Evolutionary conservation across 2,113 vertebrate genomes (phyloP).

Genomic region (Pluvianellus socialis): DNA sequence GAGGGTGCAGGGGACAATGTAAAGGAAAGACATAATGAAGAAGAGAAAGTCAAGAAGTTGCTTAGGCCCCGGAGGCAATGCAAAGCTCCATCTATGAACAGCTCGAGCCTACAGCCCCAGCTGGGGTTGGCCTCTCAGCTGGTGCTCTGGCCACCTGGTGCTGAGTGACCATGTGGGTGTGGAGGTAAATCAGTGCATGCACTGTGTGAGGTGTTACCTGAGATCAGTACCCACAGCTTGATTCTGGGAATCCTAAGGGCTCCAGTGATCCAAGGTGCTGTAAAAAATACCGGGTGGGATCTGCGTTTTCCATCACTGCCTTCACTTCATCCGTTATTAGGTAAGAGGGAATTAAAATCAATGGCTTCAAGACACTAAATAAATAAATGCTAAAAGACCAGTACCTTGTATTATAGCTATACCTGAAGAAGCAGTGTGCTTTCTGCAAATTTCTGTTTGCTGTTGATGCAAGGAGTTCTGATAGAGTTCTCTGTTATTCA

Average conservation of each 20-base stretch:
- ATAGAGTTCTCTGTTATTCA: neutral
- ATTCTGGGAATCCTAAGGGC: neutral
- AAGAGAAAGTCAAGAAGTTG: neutral
- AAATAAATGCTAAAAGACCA: neutral
- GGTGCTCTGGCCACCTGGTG: neutral
- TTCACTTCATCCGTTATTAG: neutral
- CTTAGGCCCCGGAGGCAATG: neutral
- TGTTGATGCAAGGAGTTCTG: neutral
- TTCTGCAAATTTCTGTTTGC: neutral
- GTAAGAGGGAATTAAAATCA: neutral
- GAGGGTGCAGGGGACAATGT: neutral
- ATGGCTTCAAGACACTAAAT: neutral
- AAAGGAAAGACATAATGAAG: neutral
- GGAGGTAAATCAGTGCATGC: accelerated
- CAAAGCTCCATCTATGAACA: neutral
- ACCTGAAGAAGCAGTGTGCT: neutral
- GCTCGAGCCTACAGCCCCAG: accelerated
- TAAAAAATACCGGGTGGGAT: neutral
- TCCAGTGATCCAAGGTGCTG: neutral
- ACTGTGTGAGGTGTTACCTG: neutral
- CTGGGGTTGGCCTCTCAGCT: neutral
- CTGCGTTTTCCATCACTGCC: neutral
- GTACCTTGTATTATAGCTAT: neutral
- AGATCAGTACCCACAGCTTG: accelerated
- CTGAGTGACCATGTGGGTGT: no score